Conservation (phyloP, 2,797 vertebrate genomes). For the Paramormyrops hopkinsi region DNA sequence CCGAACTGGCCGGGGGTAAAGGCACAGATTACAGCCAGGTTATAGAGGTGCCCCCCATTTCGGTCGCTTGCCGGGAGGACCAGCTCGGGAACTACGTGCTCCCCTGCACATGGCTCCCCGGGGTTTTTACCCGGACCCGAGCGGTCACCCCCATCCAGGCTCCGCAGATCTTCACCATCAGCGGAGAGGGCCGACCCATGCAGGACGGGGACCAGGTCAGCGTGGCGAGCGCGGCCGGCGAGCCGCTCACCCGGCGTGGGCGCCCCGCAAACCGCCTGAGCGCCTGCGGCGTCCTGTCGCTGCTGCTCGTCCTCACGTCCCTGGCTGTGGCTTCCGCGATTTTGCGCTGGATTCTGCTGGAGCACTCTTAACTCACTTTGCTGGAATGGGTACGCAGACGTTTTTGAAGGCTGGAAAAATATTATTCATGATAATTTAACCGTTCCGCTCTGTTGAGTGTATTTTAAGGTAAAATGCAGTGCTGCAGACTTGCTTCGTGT, state of each 20-base stretch:
- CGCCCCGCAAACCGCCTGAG: constrained; percentile 19
- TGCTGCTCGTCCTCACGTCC: neutral
- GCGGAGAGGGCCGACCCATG: constrained; percentile 76
- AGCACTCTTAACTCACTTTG: neutral
- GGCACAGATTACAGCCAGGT: constrained; percentile 44
- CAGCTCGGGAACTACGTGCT: constrained; percentile 23
- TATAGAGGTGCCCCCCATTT: constrained; percentile 63
- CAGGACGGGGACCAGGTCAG: constrained; percentile 60
- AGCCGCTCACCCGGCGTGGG: constrained; percentile 36
- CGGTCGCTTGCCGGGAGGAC: neutral
- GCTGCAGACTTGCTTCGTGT: neutral
- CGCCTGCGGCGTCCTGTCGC: neutral
- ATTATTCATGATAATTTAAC: neutral
- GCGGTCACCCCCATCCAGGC: constrained; percentile 56
- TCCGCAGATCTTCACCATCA: constrained; percentile 84
- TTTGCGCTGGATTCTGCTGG: neutral
- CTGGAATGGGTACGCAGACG: neutral
- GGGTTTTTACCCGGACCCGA: constrained; percentile 38
- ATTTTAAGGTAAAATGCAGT: neutral
- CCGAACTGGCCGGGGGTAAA: constrained; percentile 38
- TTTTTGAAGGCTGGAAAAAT: neutral
- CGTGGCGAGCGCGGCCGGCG: constrained; percentile 37
- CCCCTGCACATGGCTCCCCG: constrained; percentile 39
- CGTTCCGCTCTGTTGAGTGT: neutral
- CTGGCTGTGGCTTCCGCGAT: neutral